These are phyloP conservation scores for Pammene fasciana DNA, from an alignment of 2,888 invertebrate genomes.

Conservation along the genomic window DNA sequence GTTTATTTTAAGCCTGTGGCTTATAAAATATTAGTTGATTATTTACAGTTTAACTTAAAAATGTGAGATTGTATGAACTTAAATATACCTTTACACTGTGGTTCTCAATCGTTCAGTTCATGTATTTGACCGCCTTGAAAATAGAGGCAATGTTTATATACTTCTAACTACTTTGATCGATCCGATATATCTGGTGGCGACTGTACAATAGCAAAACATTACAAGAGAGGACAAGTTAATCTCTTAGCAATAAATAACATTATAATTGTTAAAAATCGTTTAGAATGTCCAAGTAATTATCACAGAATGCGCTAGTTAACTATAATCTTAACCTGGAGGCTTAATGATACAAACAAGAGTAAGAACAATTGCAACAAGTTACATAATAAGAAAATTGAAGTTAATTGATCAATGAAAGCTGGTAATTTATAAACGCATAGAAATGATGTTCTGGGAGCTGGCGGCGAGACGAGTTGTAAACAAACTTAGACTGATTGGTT, in stretches of 20 bases:
- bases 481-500: constrained; percentile 12
- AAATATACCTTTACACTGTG: too few species aligned
- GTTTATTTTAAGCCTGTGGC: too few species aligned
- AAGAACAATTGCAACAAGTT: constrained; percentile 12
- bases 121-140: too few species aligned
- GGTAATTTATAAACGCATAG: constrained; percentile 12
- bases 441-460: neutral
- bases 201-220: too few species aligned
- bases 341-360: constrained; percentile 25
- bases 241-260: neutral
- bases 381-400: constrained; percentile 32
- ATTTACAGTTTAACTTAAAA: too few species aligned
- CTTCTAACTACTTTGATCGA: too few species aligned
- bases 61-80: too few species aligned
- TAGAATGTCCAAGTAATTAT: constrained; percentile 13
- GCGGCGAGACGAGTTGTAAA: constrained; percentile 2
- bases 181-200: too few species aligned
- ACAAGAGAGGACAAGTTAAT: too few species aligned
- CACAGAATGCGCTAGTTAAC: constrained; percentile 29
- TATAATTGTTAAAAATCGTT: neutral
- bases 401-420: constrained; percentile 21
- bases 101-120: too few species aligned
- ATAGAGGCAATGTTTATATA: too few species aligned
- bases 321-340: constrained; percentile 19
- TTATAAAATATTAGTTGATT: too few species aligned